These are phyloP conservation scores for Pseudomyrmex pallidus DNA, from an alignment of 1,140 invertebrate species.

Conservation along the genomic window DNA sequence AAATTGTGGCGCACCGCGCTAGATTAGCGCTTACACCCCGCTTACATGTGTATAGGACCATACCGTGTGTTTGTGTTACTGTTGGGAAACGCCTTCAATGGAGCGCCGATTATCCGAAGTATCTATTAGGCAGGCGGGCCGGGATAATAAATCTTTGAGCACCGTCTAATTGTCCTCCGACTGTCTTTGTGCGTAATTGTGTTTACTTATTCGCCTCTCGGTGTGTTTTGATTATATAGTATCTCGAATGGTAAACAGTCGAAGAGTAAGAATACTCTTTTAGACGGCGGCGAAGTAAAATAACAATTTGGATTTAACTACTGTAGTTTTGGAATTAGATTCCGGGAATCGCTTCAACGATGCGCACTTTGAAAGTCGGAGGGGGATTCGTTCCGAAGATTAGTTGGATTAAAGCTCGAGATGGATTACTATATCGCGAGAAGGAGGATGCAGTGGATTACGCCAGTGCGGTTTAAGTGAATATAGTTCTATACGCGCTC, in stretches of 20 bases:
- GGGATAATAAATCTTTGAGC: constrained; percentile 47
- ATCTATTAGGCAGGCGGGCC: constrained; percentile 26
- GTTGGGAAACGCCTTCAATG: neutral
- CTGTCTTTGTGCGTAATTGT: no score
- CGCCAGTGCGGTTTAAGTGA: neutral
- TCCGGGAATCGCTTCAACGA: neutral
- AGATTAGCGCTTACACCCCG: neutral
- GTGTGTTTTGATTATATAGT: constrained; percentile 34
- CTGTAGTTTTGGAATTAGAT: constrained; percentile 38
- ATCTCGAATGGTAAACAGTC: neutral
- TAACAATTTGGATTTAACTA: constrained; percentile 41
- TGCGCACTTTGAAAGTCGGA: constrained; percentile 1
- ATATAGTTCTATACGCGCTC: neutral
- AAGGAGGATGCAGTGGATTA: neutral
- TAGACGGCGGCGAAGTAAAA: constrained; percentile 5
- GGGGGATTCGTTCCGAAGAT: constrained; percentile 28
- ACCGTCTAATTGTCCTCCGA: neutral
- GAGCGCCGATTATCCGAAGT: constrained; percentile 27
- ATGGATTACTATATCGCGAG: neutral
- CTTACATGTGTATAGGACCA: constrained; percentile 1
- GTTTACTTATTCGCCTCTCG: constrained; percentile 32
- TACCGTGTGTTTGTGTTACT: neutral
- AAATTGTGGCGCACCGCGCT: neutral
- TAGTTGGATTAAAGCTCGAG: constrained; percentile 28
- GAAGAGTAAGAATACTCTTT: constrained; percentile 4